These are phyloP conservation scores for Callaeas wilsoni DNA, from an alignment of 2,113 vertebrate species.

Conservation along the genomic window DNA sequence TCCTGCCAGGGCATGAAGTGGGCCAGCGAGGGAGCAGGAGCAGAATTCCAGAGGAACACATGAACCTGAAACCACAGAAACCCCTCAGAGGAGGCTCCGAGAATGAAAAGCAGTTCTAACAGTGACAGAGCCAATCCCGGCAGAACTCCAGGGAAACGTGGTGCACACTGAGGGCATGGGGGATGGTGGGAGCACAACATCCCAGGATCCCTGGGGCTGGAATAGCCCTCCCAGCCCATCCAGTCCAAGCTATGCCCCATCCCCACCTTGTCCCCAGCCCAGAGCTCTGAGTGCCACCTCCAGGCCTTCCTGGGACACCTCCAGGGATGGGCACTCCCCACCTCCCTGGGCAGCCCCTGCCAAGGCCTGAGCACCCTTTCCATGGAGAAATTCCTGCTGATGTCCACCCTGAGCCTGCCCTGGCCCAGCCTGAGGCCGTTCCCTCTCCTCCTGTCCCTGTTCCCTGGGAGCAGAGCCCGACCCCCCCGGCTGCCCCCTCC, in stretches of 20 bases:
- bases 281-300: neutral
- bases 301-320: neutral
- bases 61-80: neutral
- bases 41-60: no score
- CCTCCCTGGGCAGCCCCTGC: neutral
- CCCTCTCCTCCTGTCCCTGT: neutral
- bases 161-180: rapidly evolving
- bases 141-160: neutral
- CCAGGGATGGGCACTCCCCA: neutral
- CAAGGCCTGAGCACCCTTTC: neutral
- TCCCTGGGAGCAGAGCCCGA: neutral
- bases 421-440: neutral
- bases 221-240: neutral
- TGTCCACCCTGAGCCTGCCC: neutral
- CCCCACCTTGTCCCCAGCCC: neutral
- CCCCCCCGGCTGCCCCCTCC: neutral
- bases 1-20: neutral
- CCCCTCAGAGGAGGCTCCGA: neutral
- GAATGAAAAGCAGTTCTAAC: no score
- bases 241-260: rapidly evolving
- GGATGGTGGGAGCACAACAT: rapidly evolving
- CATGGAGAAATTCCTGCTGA: rapidly evolving
- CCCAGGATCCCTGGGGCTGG: rapidly evolving
- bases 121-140: neutral
- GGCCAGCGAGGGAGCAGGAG: neutral